Conservation (phyloP, 2,797 vertebrate species). For the Rhinella marina region DNA sequence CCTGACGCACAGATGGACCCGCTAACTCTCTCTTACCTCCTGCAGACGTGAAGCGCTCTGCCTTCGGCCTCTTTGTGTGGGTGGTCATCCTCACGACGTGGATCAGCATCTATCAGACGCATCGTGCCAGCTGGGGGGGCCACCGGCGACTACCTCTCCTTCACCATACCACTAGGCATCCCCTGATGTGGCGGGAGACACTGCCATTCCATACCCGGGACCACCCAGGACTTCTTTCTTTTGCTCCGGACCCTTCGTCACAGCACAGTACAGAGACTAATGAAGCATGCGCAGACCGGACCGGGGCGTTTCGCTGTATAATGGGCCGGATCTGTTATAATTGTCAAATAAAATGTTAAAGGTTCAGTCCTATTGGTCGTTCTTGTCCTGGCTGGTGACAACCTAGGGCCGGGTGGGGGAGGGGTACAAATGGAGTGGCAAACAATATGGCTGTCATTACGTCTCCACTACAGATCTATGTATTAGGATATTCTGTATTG, state of each 20-base stretch:
- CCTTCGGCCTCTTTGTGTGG: constrained; percentile 86
- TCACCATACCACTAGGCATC: constrained; percentile 89
- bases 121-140: constrained; percentile 88
- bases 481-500: too few species aligned
- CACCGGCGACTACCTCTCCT: constrained; percentile 88
- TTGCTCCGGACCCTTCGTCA: background rate
- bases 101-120: constrained; percentile 90
- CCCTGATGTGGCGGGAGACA: constrained; percentile 72
- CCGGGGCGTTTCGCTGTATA: background rate
- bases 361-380: background rate
- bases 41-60: constrained; percentile 89
- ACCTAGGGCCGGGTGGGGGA: too few species aligned
- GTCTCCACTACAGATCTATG: background rate
- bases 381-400: background rate
- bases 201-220: background rate
- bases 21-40: constrained; percentile 1
- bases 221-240: background rate
- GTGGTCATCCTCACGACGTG: constrained; percentile 86
- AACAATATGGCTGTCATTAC: too few species aligned
- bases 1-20: background rate
- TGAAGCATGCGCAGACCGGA: too few species aligned
- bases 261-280: background rate
- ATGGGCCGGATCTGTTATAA: background rate
- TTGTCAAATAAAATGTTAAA: constrained; percentile 9
- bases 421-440: background rate